These are phyloP conservation scores for Tauraco erythrolophus DNA, from an alignment of 2,113 vertebrate genomes.

Conservation along the genomic window DNA sequence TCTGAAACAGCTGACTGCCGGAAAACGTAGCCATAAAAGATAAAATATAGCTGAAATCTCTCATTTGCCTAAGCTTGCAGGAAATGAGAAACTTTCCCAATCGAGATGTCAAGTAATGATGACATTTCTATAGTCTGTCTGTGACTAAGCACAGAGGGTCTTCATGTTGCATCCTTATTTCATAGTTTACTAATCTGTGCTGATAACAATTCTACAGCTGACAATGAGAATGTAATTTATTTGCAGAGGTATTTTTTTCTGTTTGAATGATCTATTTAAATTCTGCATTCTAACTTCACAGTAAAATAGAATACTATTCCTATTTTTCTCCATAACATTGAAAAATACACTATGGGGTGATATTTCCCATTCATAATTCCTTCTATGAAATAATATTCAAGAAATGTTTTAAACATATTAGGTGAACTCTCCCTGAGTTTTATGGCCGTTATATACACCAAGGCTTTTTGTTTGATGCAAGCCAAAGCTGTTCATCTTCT, in stretches of 20 bases:
- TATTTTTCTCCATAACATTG: neutral
- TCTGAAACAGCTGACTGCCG: slow-evolving; percentile 65
- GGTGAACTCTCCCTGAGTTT: neutral
- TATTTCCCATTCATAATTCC: neutral
- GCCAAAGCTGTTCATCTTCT: neutral
- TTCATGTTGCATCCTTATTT: neutral
- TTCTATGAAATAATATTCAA: neutral
- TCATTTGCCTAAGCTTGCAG: slow-evolving; percentile 67
- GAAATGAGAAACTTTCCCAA: slow-evolving; percentile 67
- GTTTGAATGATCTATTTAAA: neutral
- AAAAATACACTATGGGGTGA: neutral
- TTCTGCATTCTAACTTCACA: neutral
- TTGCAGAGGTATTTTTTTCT: neutral
- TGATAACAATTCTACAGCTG: neutral
- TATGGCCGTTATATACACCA: neutral
- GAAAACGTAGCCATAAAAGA: slow-evolving; percentile 63
- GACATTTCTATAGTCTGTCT: slow-evolving; percentile 22
- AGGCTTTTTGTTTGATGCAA: neutral
- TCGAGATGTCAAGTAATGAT: slow-evolving; percentile 24
- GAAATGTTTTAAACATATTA: neutral
- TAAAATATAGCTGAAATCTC: slow-evolving; percentile 54
- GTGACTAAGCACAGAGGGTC: neutral
- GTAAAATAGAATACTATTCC: neutral
- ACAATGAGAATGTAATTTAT: neutral
- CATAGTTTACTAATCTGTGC: slow-evolving; percentile 16